Evolutionary conservation across 1,140 invertebrate genomes (phyloP), one percentile per base, ranked within the genome.

Genomic region (Papilio machaon): DNA sequence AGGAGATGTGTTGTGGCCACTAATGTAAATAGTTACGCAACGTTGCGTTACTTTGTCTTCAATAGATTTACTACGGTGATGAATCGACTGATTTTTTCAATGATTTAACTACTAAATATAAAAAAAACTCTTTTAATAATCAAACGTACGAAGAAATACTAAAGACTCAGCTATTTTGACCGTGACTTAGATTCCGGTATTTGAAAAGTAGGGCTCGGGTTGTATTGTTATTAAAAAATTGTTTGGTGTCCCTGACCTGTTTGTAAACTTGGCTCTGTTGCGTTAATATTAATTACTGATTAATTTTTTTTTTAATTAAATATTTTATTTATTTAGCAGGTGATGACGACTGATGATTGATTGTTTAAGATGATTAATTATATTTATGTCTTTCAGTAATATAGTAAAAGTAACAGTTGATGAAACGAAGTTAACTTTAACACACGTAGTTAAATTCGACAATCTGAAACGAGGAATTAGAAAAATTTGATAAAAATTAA

Each of bases 171-270:
- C 15, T 30, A 70, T 35, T 64, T 70, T 70, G 64, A 70, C 64
- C 64, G 13, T 70, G 64, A 38, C 64, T 70, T 70, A 70, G 64
- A 70, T 70, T 70, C 64, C 19, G 13, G 64, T 70, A 70, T 70
- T 38, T 38, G 30, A 70, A 70, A 70, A 70, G 23, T 70, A 4
- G 64, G 30, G 35, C 64, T 70, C 64, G 11, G 23, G 23, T 30
- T 38, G 64, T 70, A 70, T 70, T 70, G 64, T 70, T 70, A 70
- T 35, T 38, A 70, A 70, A 70, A 70, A 64, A 70, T 70, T 35
- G 30, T 70, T 70, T 38, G 64, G 13, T 11, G 64, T 70, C 30
- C 64, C 64, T 70, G 64, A 70, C 64, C 64, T 70, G 30, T 70
- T 38, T 70, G 64, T 70, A 70, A 70, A 70, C 30, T 38, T 38